Evolutionary conservation across 2,113 vertebrate species (phyloP).

Genomic region (Hippocampus zosterae): DNA sequence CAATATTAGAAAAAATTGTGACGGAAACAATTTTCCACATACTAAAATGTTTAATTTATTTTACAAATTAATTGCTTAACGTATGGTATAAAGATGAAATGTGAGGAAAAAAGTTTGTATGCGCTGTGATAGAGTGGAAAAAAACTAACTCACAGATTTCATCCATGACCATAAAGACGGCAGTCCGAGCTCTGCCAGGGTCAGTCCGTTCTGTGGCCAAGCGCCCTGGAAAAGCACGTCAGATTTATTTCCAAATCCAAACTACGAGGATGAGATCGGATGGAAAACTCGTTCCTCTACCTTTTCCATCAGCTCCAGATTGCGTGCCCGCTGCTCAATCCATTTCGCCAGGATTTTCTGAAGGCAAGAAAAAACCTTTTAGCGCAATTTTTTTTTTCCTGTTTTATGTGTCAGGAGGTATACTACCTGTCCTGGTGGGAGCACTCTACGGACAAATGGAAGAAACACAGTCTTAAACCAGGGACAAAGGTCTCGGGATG

Average conservation of each 20-base stretch:
- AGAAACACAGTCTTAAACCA: conserved; percentile 88
- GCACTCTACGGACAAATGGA: conserved; percentile 79
- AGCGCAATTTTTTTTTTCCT: not conserved
- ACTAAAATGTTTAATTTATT: no score
- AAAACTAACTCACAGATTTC: conserved; percentile 72
- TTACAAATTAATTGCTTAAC: no score
- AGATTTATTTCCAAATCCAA: not conserved
- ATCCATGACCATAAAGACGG: conserved; percentile 76
- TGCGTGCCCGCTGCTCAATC: conserved; percentile 86
- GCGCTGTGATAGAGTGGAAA: not conserved
- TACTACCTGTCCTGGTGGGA: conserved; percentile 84
- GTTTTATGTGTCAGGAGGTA: not conserved
- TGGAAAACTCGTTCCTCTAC: conserved; percentile 59
- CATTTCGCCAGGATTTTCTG: conserved; percentile 88
- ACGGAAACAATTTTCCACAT: no score
- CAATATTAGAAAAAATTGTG: no score
- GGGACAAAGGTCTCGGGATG: conserved; percentile 76
- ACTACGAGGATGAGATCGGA: not conserved
- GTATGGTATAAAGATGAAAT: no score
- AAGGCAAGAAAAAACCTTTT: conserved; percentile 5
- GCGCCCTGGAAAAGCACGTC: conserved; percentile 66
- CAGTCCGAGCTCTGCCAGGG: conserved; percentile 81
- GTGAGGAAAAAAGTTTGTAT: no score
- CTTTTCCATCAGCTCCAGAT: conserved; percentile 93
- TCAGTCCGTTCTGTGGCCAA: conserved; percentile 94